These are phyloP conservation scores for Drosophila bipectinata DNA, from an alignment of 1,140 invertebrate species.

Conservation along the genomic window DNA sequence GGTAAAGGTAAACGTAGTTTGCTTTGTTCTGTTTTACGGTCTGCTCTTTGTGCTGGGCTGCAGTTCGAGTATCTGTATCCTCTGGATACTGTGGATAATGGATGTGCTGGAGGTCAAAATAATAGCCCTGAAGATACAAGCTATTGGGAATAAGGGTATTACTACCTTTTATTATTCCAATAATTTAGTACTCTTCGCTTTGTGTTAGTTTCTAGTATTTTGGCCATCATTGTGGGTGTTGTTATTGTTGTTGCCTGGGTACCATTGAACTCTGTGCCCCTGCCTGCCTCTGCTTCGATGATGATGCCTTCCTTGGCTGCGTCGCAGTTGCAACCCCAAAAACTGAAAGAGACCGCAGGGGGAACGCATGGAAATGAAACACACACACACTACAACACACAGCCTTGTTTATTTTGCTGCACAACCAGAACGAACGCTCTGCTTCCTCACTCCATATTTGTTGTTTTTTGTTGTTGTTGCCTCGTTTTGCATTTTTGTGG, in stretches of 20 bases:
- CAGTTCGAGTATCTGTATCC: constrained; percentile 14
- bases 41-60: constrained; percentile 59
- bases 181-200: too few species aligned
- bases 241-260: constrained; percentile 52
- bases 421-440: constrained; percentile 37
- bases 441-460: constrained; percentile 9
- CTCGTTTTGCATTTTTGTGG: constrained; percentile 31
- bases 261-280: constrained; percentile 66
- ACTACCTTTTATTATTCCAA: too few species aligned
- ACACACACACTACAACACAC: constrained; percentile 2
- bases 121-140: not conserved
- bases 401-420: constrained; percentile 51
- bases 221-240: constrained; percentile 20
- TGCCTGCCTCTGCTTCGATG: constrained; percentile 47
- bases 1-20: constrained; percentile 51
- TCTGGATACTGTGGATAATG: not conserved
- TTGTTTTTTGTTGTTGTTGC: constrained; percentile 2
- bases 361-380: constrained; percentile 69
- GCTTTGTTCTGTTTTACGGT: constrained; percentile 60
- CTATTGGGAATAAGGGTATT: too few species aligned
- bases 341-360: constrained; percentile 14
- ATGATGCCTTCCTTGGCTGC: not conserved
- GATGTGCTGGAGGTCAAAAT: not conserved
- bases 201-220: constrained; percentile 3
- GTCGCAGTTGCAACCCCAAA: constrained; percentile 63